These are phyloP conservation scores for Stegana nigrithorax DNA, from an alignment of 2,888 invertebrate species.

Conservation along the genomic window DNA sequence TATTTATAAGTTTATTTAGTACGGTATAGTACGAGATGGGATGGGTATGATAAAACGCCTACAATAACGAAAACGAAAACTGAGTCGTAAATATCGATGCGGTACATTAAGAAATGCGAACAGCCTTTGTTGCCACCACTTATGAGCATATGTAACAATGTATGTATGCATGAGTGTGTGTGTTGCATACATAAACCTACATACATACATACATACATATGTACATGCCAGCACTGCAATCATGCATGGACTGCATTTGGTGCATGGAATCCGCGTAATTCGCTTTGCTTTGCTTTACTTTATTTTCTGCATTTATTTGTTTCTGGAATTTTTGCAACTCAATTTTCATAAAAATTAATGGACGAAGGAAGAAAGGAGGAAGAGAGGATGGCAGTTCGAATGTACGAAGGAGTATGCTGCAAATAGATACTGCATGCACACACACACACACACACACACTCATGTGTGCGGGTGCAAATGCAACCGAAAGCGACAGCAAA, in stretches of 20 bases:
- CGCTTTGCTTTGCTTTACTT: constrained; percentile 9
- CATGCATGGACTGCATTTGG: neutral
- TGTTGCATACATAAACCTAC: neutral
- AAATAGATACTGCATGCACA: neutral
- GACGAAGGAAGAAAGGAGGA: too few species aligned
- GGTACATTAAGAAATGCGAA: constrained; percentile 1
- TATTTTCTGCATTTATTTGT: constrained; percentile 27
- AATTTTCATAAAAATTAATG: constrained; percentile 54
- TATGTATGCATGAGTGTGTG: too few species aligned
- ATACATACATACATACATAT: neutral
- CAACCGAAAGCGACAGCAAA: too few species aligned
- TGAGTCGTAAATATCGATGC: constrained; percentile 8
- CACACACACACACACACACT: neutral
- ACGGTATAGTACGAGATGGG: too few species aligned
- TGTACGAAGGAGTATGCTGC: neutral
- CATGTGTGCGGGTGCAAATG: constrained; percentile 7
- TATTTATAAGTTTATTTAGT: too few species aligned
- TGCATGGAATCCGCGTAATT: neutral
- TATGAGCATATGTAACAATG: neutral
- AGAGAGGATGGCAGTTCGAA: neutral
- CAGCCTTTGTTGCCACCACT: constrained; percentile 2
- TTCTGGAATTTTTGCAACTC: constrained; percentile 48
- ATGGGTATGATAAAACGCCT: too few species aligned
- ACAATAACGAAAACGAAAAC: neutral
- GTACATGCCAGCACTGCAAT: neutral